Conservation (phyloP, 2,113 vertebrate genomes). For the Rhea pennata region DNA sequence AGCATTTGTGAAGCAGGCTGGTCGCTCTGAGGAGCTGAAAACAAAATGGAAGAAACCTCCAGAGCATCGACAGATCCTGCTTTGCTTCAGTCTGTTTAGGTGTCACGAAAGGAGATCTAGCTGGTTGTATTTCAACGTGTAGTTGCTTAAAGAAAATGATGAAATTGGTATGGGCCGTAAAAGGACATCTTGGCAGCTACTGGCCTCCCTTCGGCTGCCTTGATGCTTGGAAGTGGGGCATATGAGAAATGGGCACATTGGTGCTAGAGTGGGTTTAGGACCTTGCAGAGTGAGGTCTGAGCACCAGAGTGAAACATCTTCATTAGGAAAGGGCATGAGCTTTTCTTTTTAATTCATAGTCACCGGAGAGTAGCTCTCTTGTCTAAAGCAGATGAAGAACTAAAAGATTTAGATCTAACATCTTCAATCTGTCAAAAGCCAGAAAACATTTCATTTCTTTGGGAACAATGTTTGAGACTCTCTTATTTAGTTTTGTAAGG, state of each 20-base stretch:
- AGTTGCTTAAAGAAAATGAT: neutral
- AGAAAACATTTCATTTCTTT: neutral
- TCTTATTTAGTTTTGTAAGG: neutral
- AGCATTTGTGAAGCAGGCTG: neutral
- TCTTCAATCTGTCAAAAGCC: neutral
- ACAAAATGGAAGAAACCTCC: neutral
- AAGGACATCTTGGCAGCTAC: neutral
- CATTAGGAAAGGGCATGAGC: neutral
- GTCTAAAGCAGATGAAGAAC: neutral
- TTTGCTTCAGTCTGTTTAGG: neutral
- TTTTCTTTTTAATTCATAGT: neutral
- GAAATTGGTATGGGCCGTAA: neutral
- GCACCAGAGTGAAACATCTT: neutral
- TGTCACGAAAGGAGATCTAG: neutral
- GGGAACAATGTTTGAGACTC: neutral
- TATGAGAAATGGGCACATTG: no score
- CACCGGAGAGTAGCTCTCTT: neutral
- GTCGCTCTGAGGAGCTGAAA: neutral
- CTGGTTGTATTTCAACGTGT: neutral
- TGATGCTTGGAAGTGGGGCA: neutral
- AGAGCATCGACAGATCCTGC: neutral
- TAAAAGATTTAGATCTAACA: neutral
- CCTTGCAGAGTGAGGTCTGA: fast-evolving
- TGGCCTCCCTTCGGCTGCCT: neutral
- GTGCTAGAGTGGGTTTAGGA: neutral